Evolutionary conservation across 1,140 invertebrate species (phyloP).

Genomic region (Rhynchophorus ferrugineus): DNA sequence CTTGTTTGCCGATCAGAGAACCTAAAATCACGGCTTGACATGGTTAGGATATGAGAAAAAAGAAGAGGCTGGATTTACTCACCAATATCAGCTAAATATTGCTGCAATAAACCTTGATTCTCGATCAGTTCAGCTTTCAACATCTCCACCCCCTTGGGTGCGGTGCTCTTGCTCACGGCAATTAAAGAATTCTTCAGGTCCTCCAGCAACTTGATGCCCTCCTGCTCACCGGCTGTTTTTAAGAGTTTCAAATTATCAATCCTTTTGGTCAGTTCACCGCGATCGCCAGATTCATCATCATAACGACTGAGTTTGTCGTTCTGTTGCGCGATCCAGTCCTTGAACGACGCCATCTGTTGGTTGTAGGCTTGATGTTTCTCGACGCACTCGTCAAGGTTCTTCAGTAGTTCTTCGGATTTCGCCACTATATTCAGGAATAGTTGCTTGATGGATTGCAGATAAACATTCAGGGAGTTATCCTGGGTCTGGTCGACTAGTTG

Average conservation of each 20-base stretch:
- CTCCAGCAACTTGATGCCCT: slow-evolving; percentile 63
- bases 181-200: slow-evolving; percentile 60
- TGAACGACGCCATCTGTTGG: slow-evolving; percentile 60
- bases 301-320: slow-evolving; percentile 67
- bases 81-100: slow-evolving; percentile 59
- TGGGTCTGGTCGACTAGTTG: slow-evolving; percentile 83
- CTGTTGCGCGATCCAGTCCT: slow-evolving; percentile 71
- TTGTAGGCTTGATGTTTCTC: slow-evolving; percentile 77
- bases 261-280: slow-evolving; percentile 66
- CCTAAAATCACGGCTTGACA: slow-evolving; percentile 36
- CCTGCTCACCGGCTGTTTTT: slow-evolving; percentile 59
- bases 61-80: slow-evolving; percentile 20
- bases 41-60: slow-evolving; percentile 2
- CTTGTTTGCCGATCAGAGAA: slow-evolving; percentile 58
- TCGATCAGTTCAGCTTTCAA: slow-evolving; percentile 68
- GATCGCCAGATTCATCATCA: slow-evolving; percentile 73
- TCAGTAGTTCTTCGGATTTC: slow-evolving; percentile 78
- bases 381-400: slow-evolving; percentile 78
- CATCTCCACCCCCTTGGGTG: slow-evolving; percentile 63
- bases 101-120: slow-evolving; percentile 55
- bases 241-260: slow-evolving; percentile 61
- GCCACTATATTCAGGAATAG: slow-evolving; percentile 81
- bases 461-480: slow-evolving; percentile 76
- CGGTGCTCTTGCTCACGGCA: slow-evolving; percentile 73
- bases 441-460: slow-evolving; percentile 81